These are phyloP conservation scores for Eriocheir sinensis DNA, from an alignment of 1,140 invertebrate genomes.

Conservation along the genomic window DNA sequence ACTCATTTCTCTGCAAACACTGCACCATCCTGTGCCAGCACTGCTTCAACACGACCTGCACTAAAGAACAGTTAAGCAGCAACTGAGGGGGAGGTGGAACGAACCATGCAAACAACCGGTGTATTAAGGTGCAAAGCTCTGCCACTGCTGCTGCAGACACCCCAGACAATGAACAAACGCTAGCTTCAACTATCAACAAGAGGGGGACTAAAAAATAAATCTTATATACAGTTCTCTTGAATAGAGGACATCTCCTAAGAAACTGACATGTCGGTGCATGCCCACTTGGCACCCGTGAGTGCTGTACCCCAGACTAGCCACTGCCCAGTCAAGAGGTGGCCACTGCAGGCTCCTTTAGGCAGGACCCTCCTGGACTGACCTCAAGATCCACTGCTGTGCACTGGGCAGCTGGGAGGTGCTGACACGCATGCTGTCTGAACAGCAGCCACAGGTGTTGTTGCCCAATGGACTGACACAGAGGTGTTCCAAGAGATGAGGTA, in stretches of 20 bases:
- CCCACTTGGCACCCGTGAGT: not conserved
- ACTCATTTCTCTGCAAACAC: not conserved
- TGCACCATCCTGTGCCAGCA: not conserved
- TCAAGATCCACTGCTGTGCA: not conserved
- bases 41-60: not conserved
- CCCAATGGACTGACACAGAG: not conserved
- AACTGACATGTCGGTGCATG: slow-evolving; percentile 11
- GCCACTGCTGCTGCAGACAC: slow-evolving; percentile 49
- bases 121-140: slow-evolving; percentile 65
- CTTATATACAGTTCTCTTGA: slow-evolving; percentile 73
- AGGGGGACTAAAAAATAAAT: slow-evolving; percentile 76
- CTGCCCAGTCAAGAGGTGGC: not conserved
- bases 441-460: not conserved
- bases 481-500: not conserved
- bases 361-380: not conserved
- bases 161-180: slow-evolving; percentile 55
- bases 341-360: not conserved
- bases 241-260: slow-evolving; percentile 53
- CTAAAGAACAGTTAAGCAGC: not conserved
- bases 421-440: not conserved
- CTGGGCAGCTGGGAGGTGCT: not conserved
- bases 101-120: not conserved
- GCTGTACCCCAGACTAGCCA: not conserved
- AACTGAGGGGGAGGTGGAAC: not conserved
- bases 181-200: slow-evolving; percentile 74